Percentiles rank a stretch among this genome's conserved stretches.
Conservation (phyloP, 2,797 vertebrate genomes). For the Sarcophilus harrisii region DNA sequence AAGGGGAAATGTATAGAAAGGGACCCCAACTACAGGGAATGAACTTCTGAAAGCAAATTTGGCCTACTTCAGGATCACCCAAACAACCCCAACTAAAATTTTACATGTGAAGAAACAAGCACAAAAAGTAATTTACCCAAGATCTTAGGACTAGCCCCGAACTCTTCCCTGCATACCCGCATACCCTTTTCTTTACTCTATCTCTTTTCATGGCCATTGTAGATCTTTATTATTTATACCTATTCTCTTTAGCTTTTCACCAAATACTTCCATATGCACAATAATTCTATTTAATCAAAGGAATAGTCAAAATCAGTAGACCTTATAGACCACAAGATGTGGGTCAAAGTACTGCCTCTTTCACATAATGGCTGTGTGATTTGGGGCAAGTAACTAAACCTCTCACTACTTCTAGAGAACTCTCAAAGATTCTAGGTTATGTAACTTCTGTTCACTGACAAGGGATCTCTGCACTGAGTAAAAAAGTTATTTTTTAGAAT, state of each 20-base stretch:
- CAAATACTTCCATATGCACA: neutral
- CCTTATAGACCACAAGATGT: neutral
- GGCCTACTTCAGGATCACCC: neutral
- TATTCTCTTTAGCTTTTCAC: neutral
- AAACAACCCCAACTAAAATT: neutral
- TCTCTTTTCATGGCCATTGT: neutral
- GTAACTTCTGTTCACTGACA: neutral
- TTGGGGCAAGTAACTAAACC: neutral
- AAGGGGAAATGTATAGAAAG: neutral
- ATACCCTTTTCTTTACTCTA: neutral
- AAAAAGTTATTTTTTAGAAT: neutral
- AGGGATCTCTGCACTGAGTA: neutral
- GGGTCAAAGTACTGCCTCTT: neutral
- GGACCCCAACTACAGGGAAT: neutral
- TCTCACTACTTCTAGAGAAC: neutral
- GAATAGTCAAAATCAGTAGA: neutral
- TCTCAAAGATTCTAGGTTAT: neutral
- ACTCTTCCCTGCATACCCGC: no score
- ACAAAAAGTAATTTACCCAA: neutral
- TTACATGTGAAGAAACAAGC: neutral
- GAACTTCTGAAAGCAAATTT: neutral
- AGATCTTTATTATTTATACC: neutral
- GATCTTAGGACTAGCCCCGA: neutral
- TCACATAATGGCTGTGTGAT: neutral
- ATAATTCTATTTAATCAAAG: neutral